Percentiles rank a stretch among this genome's conserved stretches.
Evolutionary conservation across 1,140 invertebrate species (phyloP).

Genomic region (Papilio helenus): DNA sequence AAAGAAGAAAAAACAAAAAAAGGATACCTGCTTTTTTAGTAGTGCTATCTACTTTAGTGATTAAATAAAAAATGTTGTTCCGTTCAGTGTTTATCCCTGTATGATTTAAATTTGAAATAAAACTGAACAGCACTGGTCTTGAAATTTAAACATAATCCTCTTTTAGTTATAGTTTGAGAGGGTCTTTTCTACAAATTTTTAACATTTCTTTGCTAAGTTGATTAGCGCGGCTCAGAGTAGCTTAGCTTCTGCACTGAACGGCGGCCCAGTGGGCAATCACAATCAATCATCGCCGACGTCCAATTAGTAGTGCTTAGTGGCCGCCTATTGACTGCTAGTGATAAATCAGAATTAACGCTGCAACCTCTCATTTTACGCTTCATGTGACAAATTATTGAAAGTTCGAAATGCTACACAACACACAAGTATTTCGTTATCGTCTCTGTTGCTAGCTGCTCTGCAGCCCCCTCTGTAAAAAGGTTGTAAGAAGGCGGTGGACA

Average conservation of each 20-base stretch:
- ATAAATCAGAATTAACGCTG: conserved; percentile 34
- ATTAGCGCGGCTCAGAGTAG: neutral
- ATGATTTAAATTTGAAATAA: too few species aligned
- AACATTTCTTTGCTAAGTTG: neutral
- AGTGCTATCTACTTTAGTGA: neutral
- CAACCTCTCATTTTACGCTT: conserved; percentile 31
- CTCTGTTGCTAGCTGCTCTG: conserved; percentile 71
- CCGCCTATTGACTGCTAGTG: conserved; percentile 43
- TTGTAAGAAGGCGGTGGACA: conserved; percentile 82
- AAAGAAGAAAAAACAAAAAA: neutral
- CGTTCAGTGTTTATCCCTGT: too few species aligned
- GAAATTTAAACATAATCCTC: neutral
- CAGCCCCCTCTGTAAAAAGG: conserved; percentile 79
- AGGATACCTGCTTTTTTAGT: neutral
- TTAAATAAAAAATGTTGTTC: too few species aligned
- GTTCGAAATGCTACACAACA: neutral
- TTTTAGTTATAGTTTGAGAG: neutral
- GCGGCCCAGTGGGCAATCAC: conserved; percentile 32
- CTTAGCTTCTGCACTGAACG: conserved; percentile 43
- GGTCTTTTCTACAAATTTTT: neutral
- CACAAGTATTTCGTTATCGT: conserved; percentile 29
- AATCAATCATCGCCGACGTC: conserved; percentile 53
- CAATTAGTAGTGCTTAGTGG: conserved; percentile 52
- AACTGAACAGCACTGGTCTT: too few species aligned
- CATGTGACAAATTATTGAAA: conserved; percentile 34